Evolutionary conservation across 1,140 invertebrate species (phyloP).

Genomic region (Littorina saxatilis): DNA sequence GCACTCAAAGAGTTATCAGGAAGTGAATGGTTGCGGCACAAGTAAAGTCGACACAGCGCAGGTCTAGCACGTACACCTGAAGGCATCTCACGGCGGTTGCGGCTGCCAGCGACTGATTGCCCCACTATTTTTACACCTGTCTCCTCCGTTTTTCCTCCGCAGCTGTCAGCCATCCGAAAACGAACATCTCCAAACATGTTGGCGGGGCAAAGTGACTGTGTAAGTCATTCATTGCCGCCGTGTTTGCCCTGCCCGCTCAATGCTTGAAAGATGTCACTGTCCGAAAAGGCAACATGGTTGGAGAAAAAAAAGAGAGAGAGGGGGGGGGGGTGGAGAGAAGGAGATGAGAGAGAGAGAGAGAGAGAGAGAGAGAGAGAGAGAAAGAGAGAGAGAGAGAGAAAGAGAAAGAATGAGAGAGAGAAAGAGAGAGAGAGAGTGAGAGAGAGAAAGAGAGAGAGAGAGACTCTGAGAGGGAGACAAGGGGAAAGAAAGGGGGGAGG

Average conservation of each 20-base stretch:
- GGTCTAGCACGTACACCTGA: background rate
- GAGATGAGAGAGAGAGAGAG: too few relatives aligned
- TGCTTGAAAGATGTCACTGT: background rate
- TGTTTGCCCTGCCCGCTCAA: background rate
- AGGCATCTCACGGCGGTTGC: background rate
- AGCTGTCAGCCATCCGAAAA: background rate
- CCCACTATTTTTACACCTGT: constrained; percentile 16
- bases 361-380: background rate
- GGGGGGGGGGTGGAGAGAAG: too few relatives aligned
- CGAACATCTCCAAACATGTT: constrained; percentile 2
- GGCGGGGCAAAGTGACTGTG: background rate
- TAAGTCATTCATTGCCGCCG: background rate
- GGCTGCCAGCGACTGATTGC: background rate
- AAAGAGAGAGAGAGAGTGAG: too few relatives aligned
- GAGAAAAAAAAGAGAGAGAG: background rate
- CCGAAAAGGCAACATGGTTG: background rate
- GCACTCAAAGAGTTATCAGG: too few relatives aligned
- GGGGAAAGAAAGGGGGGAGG: too few relatives aligned
- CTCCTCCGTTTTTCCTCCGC: background rate
- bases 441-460: too few relatives aligned
- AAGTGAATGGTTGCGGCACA: too few relatives aligned
- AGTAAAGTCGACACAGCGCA: too few relatives aligned
- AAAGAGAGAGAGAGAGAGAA: too few relatives aligned
- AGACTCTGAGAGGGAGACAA: too few relatives aligned
- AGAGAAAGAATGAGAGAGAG: too few relatives aligned